Conservation (phyloP, 2,888 invertebrate species). For the Cyclophora albipunctata region DNA sequence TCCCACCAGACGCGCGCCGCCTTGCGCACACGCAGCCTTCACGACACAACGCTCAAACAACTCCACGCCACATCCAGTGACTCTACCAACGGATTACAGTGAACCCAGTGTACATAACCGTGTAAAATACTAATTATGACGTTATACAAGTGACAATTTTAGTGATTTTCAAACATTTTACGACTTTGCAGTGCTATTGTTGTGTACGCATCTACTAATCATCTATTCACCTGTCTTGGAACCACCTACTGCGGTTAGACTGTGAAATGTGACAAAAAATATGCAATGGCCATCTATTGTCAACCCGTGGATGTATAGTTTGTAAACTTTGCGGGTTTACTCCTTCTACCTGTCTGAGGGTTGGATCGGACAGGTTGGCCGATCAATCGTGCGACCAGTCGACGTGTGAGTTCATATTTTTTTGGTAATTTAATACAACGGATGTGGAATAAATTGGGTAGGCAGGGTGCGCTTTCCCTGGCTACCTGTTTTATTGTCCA, state of each 20-base stretch:
- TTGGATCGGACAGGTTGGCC: conserved; percentile 43
- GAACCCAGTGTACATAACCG: conserved; percentile 29
- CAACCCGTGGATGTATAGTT: conserved; percentile 44
- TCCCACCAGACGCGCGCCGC: conserved; percentile 61
- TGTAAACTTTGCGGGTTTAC: conserved; percentile 68
- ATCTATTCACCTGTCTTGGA: conserved; percentile 62
- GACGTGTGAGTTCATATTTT: conserved; percentile 66
- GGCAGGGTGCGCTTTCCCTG: conserved; percentile 62
- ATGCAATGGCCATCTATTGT: conserved; percentile 60
- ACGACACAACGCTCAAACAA: conserved; percentile 31
- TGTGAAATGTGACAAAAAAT: conserved; percentile 74
- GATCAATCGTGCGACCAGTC: conserved; percentile 56
- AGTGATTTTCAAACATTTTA: conserved; percentile 65
- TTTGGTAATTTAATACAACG: conserved; percentile 68
- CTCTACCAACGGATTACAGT: conserved; percentile 60
- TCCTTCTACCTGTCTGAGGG: conserved; percentile 57
- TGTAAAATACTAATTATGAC: conserved; percentile 37
- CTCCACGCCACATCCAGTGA: conserved; percentile 27
- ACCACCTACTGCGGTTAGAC: conserved; percentile 59
- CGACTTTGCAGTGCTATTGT: conserved; percentile 63
- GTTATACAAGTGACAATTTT: conserved; percentile 41
- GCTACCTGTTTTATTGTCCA: conserved; percentile 70
- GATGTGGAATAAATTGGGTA: conserved; percentile 74
- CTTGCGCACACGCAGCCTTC: conserved; percentile 59
- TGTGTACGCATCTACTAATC: conserved; percentile 65